Conservation (phyloP, 2,113 vertebrate species). For the Butorides virescens region DNA sequence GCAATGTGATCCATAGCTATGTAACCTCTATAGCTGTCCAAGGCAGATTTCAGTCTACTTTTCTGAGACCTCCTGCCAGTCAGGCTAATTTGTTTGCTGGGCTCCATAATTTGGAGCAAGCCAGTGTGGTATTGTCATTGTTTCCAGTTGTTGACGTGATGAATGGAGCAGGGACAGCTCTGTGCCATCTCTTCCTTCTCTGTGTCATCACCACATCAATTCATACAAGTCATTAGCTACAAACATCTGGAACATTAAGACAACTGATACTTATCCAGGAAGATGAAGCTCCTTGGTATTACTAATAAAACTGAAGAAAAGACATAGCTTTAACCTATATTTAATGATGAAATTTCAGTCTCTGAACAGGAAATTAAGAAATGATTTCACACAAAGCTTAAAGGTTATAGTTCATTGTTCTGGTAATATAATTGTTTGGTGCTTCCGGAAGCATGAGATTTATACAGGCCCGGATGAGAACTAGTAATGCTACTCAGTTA, state of each 20-base stretch:
- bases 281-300: background rate
- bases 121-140: background rate
- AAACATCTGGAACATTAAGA: background rate
- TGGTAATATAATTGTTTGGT: background rate
- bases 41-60: background rate
- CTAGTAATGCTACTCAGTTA: background rate
- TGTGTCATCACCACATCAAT: background rate
- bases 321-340: background rate
- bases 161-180: background rate
- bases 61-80: background rate
- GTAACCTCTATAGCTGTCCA: background rate
- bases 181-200: background rate
- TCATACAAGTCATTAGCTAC: background rate
- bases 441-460: background rate
- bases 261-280: background rate
- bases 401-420: background rate
- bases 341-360: background rate
- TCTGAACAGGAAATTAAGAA: background rate
- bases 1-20: fast-evolving
- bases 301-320: background rate
- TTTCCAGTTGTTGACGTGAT: background rate
- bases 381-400: background rate
- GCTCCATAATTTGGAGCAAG: background rate
- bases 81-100: background rate
- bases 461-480: background rate